phyloP scores from a whole-genome alignment of 2,113 vertebrate genomes.

The Struthio camelus region DNA sequence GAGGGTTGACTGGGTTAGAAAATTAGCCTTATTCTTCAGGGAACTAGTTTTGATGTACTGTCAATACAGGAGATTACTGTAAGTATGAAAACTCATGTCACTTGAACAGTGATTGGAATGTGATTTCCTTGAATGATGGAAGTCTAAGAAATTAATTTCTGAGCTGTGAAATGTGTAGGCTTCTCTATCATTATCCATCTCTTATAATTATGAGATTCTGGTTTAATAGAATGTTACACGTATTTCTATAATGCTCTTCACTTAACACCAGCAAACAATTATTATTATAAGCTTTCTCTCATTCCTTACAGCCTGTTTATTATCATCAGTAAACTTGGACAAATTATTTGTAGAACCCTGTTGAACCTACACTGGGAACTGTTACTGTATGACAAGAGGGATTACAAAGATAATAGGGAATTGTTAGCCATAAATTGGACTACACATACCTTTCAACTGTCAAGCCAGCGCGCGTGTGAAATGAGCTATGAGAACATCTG shows the following conservation, averaged over 20 bases:
- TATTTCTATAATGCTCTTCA: slow-evolving; percentile 12
- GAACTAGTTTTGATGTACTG: slow-evolving; percentile 24
- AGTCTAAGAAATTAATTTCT: slow-evolving; percentile 33
- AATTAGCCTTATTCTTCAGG: slow-evolving; percentile 37
- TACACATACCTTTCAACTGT: neutral
- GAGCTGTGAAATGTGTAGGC: neutral
- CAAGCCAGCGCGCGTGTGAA: neutral
- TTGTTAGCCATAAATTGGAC: neutral
- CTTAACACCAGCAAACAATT: slow-evolving; percentile 50
- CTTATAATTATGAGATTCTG: neutral
- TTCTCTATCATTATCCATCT: slow-evolving; percentile 14
- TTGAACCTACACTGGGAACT: neutral
- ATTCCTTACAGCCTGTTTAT: neutral
- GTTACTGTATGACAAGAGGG: neutral
- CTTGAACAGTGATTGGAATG: slow-evolving; percentile 42
- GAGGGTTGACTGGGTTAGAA: slow-evolving; percentile 38
- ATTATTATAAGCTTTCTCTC: slow-evolving; percentile 3
- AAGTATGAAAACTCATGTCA: slow-evolving; percentile 49
- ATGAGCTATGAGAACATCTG: neutral
- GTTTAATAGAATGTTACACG: slow-evolving; percentile 24
- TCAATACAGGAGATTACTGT: slow-evolving; percentile 36
- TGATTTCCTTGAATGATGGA: slow-evolving; percentile 25
- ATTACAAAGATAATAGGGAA: slow-evolving; percentile 1
- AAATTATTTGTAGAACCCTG: slow-evolving; percentile 12
- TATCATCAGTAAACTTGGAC: neutral